Evolutionary conservation across 2,797 vertebrate genomes (phyloP).

Genomic region (Enteromius afrohamiltoni): DNA sequence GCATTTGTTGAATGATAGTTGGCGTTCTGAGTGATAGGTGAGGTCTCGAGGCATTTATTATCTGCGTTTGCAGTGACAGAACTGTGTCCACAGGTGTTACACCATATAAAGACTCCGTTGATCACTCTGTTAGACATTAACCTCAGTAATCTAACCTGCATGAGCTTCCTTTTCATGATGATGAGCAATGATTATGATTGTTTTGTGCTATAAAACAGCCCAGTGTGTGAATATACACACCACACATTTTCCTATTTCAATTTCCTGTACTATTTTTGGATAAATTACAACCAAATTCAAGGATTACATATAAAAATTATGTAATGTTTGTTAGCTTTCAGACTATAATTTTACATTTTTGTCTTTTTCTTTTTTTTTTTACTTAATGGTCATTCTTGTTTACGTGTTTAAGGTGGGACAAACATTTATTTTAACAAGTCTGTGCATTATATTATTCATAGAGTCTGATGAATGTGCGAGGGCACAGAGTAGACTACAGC

Average conservation of each 20-base stretch:
- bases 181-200: slow-evolving; percentile 36
- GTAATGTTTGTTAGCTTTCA: not conserved
- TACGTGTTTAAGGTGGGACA: not conserved
- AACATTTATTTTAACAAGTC: not conserved
- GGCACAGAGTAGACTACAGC: not conserved
- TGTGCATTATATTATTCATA: not conserved
- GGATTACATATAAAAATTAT: not conserved
- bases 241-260: not conserved
- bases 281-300: not conserved
- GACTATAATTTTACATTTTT: not conserved
- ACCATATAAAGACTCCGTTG: slow-evolving; percentile 43
- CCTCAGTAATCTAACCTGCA: slow-evolving; percentile 23
- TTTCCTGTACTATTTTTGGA: not conserved
- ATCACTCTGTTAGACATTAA: slow-evolving; percentile 55
- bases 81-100: slow-evolving; percentile 29
- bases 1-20: not conserved
- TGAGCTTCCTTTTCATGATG: slow-evolving; percentile 42
- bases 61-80: slow-evolving; percentile 25
- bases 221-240: not conserved
- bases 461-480: not conserved
- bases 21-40: not conserved
- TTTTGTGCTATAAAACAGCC: slow-evolving; percentile 25
- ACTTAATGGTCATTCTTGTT: not conserved
- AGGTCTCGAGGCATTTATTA: slow-evolving; percentile 26
- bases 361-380: not conserved